Base-by-base conservation (phyloP, 2,113 vertebrate species). In the Centropristis striata region DNA sequence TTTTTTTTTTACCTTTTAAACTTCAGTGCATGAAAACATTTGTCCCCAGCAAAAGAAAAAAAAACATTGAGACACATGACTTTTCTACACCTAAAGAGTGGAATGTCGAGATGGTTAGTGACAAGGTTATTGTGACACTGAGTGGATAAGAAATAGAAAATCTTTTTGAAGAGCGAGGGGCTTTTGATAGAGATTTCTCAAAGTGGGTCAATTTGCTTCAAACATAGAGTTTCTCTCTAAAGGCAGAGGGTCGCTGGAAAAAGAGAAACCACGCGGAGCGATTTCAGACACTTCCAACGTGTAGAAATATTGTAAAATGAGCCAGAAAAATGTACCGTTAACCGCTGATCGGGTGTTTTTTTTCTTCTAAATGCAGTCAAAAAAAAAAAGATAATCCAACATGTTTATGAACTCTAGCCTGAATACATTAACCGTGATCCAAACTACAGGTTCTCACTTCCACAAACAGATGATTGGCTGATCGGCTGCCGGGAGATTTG, bases 21-120 rank as follows among this genome's bases (percentile, higher is more conserved):
- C 93, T 94, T 98, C 96, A 97, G 97, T 99, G 97, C 96, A 97
- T 96, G 96, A 95, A 90, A 96, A 95, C 93, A 95, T 95, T 83
- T 95, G 93, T 96, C 95, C 94, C 93, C 95, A 95, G 94, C 94
- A 91, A 85, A 85, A 93, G 93, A 92, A 92, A 78, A 92, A 39
- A 95, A 93, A 94, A 83, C 74, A 83, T 42, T 69, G 82, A 94
- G 93, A 97, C 94, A 93, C 93, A 94, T 95, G 95, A 93, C 85
- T 71, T 73, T 88, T 88, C 94, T 96, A 96, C 91, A 93, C 86
- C 96, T 95, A 96, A 37, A 80, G 79, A 70, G 88, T 95, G 96
- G 96, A 98, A 98, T 98, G 97, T 96, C 77, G 90, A 94, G 94
- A 94, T 86, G 92, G 55, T 82, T 65, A 1, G 84, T 70, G 91